phyloP scores from a whole-genome alignment of 1,140 invertebrate genomes.

The Chymomyza costata region DNA sequence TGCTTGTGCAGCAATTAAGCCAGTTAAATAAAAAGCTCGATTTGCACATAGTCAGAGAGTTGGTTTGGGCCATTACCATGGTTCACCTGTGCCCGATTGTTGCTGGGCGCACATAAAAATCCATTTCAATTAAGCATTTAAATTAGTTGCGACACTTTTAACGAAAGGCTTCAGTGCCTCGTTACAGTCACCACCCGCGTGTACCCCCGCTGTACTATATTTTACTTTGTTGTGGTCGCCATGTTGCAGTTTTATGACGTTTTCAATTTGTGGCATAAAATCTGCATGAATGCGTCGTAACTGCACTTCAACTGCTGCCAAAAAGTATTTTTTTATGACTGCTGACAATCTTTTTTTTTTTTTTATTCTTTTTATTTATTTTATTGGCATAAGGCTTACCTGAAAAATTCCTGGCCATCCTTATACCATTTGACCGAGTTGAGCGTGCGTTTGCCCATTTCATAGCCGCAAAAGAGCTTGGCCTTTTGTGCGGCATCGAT shows the following conservation, averaged over 20 bases:
- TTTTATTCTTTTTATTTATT: conserved; percentile 52
- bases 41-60: conserved; percentile 53
- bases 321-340: conserved; percentile 66
- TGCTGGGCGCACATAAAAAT: conserved; percentile 60
- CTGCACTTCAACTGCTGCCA: conserved; percentile 31
- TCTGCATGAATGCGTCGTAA: conserved; percentile 63
- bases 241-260: conserved; percentile 68
- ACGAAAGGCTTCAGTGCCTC: conserved; percentile 25
- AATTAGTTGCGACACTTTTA: conserved; percentile 72
- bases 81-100: conserved; percentile 48
- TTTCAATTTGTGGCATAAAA: conserved; percentile 73
- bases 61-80: neutral
- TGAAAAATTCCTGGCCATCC: conserved; percentile 84
- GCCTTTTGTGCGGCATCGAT: conserved; percentile 77
- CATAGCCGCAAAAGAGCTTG: conserved; percentile 78
- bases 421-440: conserved; percentile 91
- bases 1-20: conserved; percentile 59
- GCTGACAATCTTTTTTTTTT: neutral
- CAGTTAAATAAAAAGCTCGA: conserved; percentile 67
- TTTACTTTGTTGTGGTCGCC: conserved; percentile 52
- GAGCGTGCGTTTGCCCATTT: conserved; percentile 80
- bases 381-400: conserved; percentile 74
- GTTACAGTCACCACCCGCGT: neutral
- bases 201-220: neutral
- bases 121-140: conserved; percentile 75